Percentiles rank a stretch among this genome's conserved stretches.
Evolutionary conservation across 2,113 vertebrate species (phyloP).

Genomic region (Saccopteryx bilineata): DNA sequence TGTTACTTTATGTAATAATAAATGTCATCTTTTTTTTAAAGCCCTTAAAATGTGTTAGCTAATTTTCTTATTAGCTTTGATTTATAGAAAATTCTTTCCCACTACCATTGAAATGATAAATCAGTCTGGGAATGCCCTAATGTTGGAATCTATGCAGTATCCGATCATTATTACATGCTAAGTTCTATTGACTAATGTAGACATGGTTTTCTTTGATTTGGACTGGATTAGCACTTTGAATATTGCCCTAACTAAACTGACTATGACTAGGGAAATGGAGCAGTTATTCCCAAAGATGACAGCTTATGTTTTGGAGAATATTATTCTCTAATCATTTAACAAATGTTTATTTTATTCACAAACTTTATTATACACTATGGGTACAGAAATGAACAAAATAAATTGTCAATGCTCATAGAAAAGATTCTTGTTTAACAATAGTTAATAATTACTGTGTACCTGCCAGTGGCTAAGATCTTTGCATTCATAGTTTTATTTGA

Average conservation of each 20-base stretch:
- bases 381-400: background rate
- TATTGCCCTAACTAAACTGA: background rate
- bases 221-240: background rate
- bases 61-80: background rate
- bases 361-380: background rate
- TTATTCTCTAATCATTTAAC: background rate
- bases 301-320: background rate
- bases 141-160: background rate
- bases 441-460: background rate
- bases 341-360: background rate
- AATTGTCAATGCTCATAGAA: background rate
- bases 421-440: background rate
- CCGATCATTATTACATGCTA: background rate
- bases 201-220: constrained; percentile 4
- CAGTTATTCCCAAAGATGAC: background rate
- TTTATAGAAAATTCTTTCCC: background rate
- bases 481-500: background rate
- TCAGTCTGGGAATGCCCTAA: background rate
- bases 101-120: background rate
- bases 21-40: background rate
- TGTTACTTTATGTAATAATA: background rate
- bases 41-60: background rate
- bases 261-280: background rate
- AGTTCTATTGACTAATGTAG: background rate
- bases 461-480: background rate